Conservation (phyloP, 2,113 vertebrate genomes). For the Gasterosteus aculeatus region DNA sequence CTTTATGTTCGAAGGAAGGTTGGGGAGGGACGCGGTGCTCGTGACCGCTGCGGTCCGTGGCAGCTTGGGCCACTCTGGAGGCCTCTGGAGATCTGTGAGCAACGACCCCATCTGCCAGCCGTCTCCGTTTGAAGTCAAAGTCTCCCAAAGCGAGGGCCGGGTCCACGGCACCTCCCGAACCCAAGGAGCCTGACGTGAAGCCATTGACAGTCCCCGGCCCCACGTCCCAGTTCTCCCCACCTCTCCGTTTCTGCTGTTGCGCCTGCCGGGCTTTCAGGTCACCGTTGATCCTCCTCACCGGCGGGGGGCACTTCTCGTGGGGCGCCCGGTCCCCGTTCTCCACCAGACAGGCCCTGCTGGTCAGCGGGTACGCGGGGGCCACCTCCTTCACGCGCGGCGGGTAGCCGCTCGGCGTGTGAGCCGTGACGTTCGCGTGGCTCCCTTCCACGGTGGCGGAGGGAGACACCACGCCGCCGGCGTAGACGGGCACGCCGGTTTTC, state of each 20-base stretch:
- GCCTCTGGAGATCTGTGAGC: conserved; percentile 49
- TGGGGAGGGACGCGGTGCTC: conserved; percentile 30
- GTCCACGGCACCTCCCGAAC: conserved; percentile 27
- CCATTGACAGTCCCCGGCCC: conserved; percentile 33
- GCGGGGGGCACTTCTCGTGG: conserved; percentile 54
- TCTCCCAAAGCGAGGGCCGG: conserved; percentile 15
- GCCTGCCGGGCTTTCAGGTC: conserved; percentile 67
- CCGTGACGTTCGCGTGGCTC: conserved; percentile 56
- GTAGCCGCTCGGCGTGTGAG: conserved; percentile 65
- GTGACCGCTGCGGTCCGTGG: conserved; percentile 18
- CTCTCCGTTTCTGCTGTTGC: conserved; percentile 67
- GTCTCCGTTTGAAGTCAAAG: conserved; percentile 72
- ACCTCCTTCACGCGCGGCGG: conserved; percentile 44
- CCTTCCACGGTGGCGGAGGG: conserved; percentile 68
- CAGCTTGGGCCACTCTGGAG: conserved; percentile 35
- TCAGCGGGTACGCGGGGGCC: conserved; percentile 18
- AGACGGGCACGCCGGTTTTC: conserved; percentile 70
- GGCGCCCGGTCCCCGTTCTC: conserved; percentile 60
- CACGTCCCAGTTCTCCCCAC: conserved; percentile 66
- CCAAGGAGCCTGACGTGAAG: not conserved
- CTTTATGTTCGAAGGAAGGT: conserved; percentile 39
- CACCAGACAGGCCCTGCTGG: conserved; percentile 48
- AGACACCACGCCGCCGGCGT: conserved; percentile 60
- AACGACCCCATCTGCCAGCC: conserved; percentile 45
- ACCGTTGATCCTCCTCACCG: conserved; percentile 57